Evolutionary conservation across 1,140 invertebrate genomes (phyloP).

Genomic region (Episyrphus balteatus): DNA sequence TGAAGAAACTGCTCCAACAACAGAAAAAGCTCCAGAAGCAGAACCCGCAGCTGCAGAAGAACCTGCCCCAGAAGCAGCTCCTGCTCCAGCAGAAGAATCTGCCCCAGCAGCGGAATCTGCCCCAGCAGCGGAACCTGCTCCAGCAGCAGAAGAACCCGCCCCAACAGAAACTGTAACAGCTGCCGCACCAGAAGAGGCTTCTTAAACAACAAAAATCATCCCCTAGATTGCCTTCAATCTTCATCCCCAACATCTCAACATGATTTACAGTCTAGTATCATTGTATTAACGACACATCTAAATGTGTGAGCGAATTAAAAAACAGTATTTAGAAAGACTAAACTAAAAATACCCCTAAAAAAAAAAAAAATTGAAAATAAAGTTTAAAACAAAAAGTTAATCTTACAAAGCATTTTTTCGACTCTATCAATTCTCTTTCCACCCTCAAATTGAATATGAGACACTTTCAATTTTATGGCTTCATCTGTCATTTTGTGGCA

Average conservation of each 20-base stretch:
- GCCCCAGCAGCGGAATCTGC: background rate
- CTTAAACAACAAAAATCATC: background rate
- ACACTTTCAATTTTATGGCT: too few species aligned
- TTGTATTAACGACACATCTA: too few species aligned
- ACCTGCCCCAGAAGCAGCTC: slow-evolving; percentile 22
- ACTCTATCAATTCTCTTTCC: too few species aligned
- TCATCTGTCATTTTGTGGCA: background rate
- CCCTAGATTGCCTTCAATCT: too few species aligned
- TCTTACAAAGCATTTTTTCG: too few species aligned
- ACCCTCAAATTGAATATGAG: too few species aligned
- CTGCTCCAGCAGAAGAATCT: slow-evolving; percentile 6
- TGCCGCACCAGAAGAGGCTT: background rate
- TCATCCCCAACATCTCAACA: too few species aligned
- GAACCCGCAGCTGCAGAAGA: slow-evolving; percentile 11
- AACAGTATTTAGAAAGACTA: background rate
- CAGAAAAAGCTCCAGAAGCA: background rate
- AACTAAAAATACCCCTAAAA: too few species aligned
- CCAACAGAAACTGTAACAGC: background rate
- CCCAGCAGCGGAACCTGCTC: background rate
- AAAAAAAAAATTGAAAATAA: too few species aligned
- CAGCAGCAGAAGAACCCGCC: background rate
- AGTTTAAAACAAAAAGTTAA: too few species aligned
- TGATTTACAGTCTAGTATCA: too few species aligned
- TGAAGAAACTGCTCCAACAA: background rate
- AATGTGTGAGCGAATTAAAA: background rate